Evolutionary conservation across 2,888 invertebrate species (phyloP), one percentile per base, ranked within the genome.

Genomic region (Lasioglossum zephyrum): DNA sequence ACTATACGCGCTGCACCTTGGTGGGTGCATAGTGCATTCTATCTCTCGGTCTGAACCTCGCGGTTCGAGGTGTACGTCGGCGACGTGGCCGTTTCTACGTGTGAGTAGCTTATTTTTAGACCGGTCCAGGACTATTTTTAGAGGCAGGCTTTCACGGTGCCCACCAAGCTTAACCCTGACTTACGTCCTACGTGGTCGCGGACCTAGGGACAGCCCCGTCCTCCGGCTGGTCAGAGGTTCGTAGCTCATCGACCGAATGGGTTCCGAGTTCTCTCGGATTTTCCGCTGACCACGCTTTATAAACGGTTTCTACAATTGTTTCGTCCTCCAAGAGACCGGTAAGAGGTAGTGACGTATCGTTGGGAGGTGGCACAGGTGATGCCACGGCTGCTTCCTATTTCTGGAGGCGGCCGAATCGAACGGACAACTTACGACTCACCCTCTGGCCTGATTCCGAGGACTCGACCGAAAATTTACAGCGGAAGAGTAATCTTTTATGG

Each of bases 101-200:
- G 84, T 90, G 81, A 73, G 90, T 88, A 86, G 87, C 90, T 88
- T 94, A 95, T 95, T 94, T 95, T 94, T 95, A 94, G 94, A 93
- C 92, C 92, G 93, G 94, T 93, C 93, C 93, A 91, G 79, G 92
- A 89, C 90, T 95, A 95, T 95, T 95, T 95, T 95, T 95, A 95
- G 94, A 91, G 87, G 69, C 89, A 88, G 91, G 91, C 92, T 93
- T 93, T 92, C 93, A 92, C 93, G 91, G 89, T 93, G 91, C 92
- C 93, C 92, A 93, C 92, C 92, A 90, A 91, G 92, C 93, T 94
- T 94, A 94, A 94, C 95, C 94, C 95, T 94, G 95, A 95, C 94
- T 95, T 93, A 93, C 93, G 93, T 91, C 91, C 90, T 89, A 88
- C 89, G 92, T 89, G 76, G 83, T 82, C 83, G 86, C 81, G 87